phyloP scores from a whole-genome alignment of 1,140 invertebrate genomes.

The Drosophila triauraria region DNA sequence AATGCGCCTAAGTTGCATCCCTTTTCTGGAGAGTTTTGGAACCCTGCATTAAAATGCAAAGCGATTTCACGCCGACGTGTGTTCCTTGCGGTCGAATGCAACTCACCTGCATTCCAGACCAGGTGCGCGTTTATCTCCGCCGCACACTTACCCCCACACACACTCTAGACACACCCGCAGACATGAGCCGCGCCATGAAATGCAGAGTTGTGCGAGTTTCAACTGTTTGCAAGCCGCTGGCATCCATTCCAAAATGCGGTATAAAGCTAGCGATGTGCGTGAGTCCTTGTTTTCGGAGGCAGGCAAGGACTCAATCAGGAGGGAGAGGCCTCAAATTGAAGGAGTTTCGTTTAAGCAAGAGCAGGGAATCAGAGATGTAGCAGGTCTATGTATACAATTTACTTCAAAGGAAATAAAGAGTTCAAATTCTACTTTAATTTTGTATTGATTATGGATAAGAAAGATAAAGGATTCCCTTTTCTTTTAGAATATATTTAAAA shows the following conservation, averaged over 20 bases:
- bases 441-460: no score
- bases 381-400: no score
- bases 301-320: constrained; percentile 3
- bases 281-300: not conserved
- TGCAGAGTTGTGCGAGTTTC: constrained; percentile 42
- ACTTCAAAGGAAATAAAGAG: not conserved
- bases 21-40: not conserved
- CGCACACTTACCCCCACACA: constrained; percentile 26
- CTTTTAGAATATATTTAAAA: not conserved
- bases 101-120: constrained; percentile 39
- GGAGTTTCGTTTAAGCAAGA: not conserved
- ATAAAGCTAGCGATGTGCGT: constrained; percentile 39
- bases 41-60: constrained; percentile 30
- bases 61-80: constrained; percentile 49
- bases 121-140: constrained; percentile 49
- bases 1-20: not conserved
- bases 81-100: constrained; percentile 66
- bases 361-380: not conserved
- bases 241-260: constrained; percentile 40
- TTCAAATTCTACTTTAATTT: no score
- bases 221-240: constrained; percentile 40
- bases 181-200: constrained; percentile 28
- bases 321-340: no score
- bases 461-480: not conserved
- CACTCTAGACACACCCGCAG: constrained; percentile 15